Conservation (phyloP, 1,140 invertebrate genomes). For the Drosophila parvula region DNA sequence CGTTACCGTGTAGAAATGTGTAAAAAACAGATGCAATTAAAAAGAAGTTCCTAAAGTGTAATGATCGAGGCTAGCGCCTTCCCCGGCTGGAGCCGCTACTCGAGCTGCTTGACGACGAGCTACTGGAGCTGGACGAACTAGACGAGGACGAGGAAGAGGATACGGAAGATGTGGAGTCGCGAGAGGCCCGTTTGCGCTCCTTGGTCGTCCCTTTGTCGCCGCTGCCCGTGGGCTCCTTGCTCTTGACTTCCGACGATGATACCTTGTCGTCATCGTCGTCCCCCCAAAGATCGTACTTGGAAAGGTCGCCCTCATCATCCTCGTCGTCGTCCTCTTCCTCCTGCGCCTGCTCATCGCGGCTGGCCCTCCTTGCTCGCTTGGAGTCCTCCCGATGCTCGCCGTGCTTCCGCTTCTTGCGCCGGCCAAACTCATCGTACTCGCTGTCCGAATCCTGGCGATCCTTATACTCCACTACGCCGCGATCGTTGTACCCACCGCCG, state of each 20-base stretch:
- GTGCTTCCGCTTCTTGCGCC: conserved; percentile 90
- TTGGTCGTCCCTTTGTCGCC: conserved; percentile 44
- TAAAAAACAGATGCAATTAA: conserved; percentile 38
- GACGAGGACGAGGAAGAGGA: conserved; percentile 75
- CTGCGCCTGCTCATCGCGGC: conserved; percentile 84
- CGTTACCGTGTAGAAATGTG: conserved; percentile 21
- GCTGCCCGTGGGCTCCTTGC: conserved; percentile 46
- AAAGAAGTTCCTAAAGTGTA: conserved; percentile 20
- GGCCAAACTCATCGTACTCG: conserved; percentile 98
- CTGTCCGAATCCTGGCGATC: conserved; percentile 93
- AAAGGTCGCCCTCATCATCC: conserved; percentile 90
- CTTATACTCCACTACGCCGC: conserved; percentile 96
- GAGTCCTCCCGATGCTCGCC: conserved; percentile 58
- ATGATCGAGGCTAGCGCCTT: conserved; percentile 21
- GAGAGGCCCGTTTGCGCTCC: conserved; percentile 42
- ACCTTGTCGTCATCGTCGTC: conserved; percentile 88
- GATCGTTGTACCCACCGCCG: conserved; percentile 96
- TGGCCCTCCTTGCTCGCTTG: conserved; percentile 54
- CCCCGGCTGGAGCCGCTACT: conserved; percentile 53
- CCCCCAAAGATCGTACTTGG: conserved; percentile 92
- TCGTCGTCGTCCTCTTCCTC: conserved; percentile 86
- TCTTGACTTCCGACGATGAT: conserved; percentile 45
- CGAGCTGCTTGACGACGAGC: conserved; percentile 68
- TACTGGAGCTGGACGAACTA: conserved; percentile 73
- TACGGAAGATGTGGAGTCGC: conserved; percentile 63